Evolutionary conservation across 2,113 vertebrate genomes (phyloP).

Genomic region (Rhea americana): DNA sequence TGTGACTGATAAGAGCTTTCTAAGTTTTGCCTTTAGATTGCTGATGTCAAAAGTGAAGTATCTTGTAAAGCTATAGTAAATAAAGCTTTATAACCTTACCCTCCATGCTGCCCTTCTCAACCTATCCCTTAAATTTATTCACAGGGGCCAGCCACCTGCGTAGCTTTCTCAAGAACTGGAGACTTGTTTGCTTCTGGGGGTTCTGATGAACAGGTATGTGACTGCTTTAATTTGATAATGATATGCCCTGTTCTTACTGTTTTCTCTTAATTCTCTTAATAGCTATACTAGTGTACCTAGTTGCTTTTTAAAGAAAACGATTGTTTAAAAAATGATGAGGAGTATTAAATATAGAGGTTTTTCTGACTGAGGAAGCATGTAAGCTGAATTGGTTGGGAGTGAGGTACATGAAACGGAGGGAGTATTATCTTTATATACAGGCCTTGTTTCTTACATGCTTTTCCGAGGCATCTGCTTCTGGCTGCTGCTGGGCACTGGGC

Average conservation of each 20-base stretch:
- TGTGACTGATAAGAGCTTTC: background rate
- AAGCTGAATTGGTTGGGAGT: background rate
- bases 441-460: background rate
- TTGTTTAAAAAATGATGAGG: background rate
- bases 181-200: constrained; percentile 92
- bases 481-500: background rate
- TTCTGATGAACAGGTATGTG: constrained; percentile 92
- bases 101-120: background rate
- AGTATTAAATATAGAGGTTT: background rate
- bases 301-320: background rate
- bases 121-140: constrained; percentile 6
- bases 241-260: background rate
- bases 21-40: background rate
- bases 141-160: constrained; percentile 88
- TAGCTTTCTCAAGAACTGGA: constrained; percentile 89
- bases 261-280: background rate
- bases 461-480: background rate
- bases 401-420: background rate
- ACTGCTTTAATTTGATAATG: background rate
- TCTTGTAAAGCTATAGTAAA: background rate
- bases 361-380: background rate
- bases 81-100: background rate
- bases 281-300: background rate
- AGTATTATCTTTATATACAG: background rate
- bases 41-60: background rate